A percentile compares a stretch with the other conserved stretches of the same genome.
Conservation (phyloP, 1,140 invertebrate species). For the Anoplolepis gracilipes region DNA sequence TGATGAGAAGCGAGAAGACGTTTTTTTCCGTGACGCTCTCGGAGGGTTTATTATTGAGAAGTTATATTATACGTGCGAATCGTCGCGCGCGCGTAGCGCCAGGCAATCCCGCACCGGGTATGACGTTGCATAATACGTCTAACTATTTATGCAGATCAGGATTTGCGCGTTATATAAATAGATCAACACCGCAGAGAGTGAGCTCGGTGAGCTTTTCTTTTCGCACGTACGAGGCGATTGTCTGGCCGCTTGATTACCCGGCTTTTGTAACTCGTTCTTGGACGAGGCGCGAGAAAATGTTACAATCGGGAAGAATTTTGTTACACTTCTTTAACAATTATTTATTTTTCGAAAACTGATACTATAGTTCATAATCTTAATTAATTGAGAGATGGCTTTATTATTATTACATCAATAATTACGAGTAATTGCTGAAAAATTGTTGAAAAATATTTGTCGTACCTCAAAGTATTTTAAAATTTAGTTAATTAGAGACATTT, state of each 20-base stretch:
- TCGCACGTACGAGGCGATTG: conserved; percentile 48
- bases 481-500: neutral
- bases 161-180: conserved; percentile 71
- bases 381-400: neutral
- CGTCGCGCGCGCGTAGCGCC: conserved; percentile 13
- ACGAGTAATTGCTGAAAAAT: neutral
- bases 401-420: too few species aligned
- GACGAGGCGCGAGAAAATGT: conserved; percentile 6
- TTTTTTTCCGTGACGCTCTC: neutral
- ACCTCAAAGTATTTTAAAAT: neutral
- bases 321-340: neutral
- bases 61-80: neutral
- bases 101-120: conserved; percentile 2
- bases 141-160: conserved; percentile 68
- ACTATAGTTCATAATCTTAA: neutral
- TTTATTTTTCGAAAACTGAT: conserved; percentile 16
- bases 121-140: conserved; percentile 66
- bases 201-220: conserved; percentile 55
- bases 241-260: conserved; percentile 14
- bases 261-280: conserved; percentile 22
- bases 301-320: conserved; percentile 34
- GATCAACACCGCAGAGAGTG: neutral
- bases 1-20: conserved; percentile 24
- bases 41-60: conserved; percentile 1
- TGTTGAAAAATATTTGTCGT: neutral